Conservation (phyloP, 1,140 invertebrate genomes). For the Cyphomyrmex costatus region DNA sequence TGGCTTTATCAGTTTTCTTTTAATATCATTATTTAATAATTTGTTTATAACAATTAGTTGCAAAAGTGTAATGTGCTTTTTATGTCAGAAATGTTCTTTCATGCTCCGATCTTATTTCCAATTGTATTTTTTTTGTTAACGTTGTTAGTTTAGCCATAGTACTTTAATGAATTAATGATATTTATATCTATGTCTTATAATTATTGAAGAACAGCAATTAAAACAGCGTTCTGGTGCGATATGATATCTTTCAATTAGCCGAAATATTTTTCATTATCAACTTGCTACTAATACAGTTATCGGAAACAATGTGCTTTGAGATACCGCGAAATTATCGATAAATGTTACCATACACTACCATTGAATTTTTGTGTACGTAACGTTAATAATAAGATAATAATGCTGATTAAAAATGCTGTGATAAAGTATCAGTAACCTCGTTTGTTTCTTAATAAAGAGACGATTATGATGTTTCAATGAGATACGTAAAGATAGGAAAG, state of each 20-base stretch:
- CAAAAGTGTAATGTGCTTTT: no score
- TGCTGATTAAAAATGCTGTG: background rate
- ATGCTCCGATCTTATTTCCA: no score
- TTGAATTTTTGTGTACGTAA: background rate
- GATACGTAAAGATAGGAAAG: background rate
- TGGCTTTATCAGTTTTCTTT: no score
- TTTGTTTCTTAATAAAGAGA: constrained; percentile 5
- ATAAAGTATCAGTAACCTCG: background rate
- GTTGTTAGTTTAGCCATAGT: no score
- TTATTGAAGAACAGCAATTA: background rate
- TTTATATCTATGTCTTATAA: background rate
- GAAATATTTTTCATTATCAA: constrained; percentile 3
- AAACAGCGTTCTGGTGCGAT: background rate
- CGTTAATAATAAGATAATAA: background rate
- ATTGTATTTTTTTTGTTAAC: no score
- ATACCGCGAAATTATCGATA: background rate
- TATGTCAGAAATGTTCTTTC: no score
- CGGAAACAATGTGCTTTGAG: background rate
- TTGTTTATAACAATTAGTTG: no score
- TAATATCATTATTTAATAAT: no score
- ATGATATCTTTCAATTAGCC: background rate
- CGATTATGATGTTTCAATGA: constrained; percentile 7
- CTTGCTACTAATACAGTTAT: background rate
- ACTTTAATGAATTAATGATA: no score
- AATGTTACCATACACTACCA: background rate